A percentile compares a stretch with the other conserved stretches of the same genome.
Conservation (phyloP, 2,113 vertebrate species). For the Vulpes vulpes region DNA sequence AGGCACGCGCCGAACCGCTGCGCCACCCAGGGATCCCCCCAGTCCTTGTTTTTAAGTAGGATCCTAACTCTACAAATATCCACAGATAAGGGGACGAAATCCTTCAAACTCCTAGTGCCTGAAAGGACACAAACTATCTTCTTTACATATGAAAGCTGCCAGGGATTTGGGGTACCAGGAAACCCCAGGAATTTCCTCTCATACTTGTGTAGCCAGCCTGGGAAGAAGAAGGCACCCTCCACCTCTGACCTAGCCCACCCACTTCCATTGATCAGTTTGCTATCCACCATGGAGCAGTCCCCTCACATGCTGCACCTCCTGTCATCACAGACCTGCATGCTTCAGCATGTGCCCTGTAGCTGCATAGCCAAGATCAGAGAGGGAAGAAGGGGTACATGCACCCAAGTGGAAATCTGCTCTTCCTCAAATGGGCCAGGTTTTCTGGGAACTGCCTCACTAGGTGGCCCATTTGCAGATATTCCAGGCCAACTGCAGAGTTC, state of each 20-base stretch:
- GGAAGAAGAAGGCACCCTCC: background rate
- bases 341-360: background rate
- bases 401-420: background rate
- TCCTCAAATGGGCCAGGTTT: background rate
- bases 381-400: background rate
- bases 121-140: background rate
- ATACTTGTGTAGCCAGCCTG: background rate
- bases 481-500: background rate
- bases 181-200: background rate
- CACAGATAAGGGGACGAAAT: background rate
- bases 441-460: background rate
- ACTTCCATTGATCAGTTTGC: background rate
- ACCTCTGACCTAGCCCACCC: background rate
- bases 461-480: background rate
- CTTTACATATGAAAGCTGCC: background rate
- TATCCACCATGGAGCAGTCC: background rate
- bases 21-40: too few relatives aligned
- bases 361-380: background rate
- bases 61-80: background rate
- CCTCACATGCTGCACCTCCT: background rate
- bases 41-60: background rate
- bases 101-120: background rate
- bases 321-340: too few relatives aligned
- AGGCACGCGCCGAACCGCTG: too few relatives aligned
- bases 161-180: background rate